Evolutionary conservation across 2,888 invertebrate genomes (phyloP), one percentile per base, ranked within the genome.

Genomic region (Euzophera pinguis): DNA sequence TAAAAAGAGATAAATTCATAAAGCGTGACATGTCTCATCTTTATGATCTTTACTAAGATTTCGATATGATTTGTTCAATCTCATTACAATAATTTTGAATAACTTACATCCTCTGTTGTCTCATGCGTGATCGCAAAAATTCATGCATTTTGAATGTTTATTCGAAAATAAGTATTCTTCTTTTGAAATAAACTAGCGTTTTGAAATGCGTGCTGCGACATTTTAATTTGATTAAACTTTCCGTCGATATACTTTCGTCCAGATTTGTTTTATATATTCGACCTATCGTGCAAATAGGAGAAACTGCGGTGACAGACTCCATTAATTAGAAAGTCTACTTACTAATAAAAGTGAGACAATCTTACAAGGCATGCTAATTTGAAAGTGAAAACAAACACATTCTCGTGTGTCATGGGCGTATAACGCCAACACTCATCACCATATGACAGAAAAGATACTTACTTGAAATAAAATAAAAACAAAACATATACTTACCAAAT

Each of bases 371-470:
- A 32, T 42, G 42, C 37, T 48, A 48, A 38, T 50, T 49, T 35
- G 58, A 56, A 55, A 62, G 59, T 58, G 56, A 60, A 60, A 62
- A 54, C 54, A 55, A 57, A 55, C 48, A 49, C 49, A 53, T 34
- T n/a, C 35, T 50, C 53, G 14, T 17, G 43, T 29, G 49, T 50
- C 12, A n/a, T 45, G 54, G 41, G 34, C 52, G 52, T 45, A 49
- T 60, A 54, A 53, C 57, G 52, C 56, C 7, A 6, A 32, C 32
- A 39, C 13, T 13, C 37, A 13, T 13, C 9, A 12, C 58, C 56
- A 55, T 57, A 54, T 50, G 38, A 34, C 37, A 47, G 41, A 47
- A 50, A 59, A n/a, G n/a, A n/a, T n/a, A n/a, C n/a, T n/a, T n/a
- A n/a, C n/a, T n/a, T n/a, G n/a, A n/a, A n/a, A n/a, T n/a, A n/a